These are phyloP conservation scores for Heteromyza rotundicornis DNA, from an alignment of 2,888 invertebrate genomes.

Conservation along the genomic window DNA sequence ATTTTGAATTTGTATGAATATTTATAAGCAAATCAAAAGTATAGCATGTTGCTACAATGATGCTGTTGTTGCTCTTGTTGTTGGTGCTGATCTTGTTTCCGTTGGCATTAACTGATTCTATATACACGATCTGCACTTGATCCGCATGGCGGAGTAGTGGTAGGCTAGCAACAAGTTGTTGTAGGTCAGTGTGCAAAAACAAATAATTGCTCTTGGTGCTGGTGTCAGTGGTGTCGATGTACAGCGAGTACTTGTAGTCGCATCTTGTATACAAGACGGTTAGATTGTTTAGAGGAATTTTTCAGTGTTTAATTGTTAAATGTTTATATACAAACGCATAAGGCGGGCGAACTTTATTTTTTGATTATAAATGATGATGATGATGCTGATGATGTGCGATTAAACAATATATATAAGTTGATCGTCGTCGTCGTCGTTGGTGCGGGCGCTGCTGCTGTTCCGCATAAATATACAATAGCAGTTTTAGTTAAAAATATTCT, in stretches of 20 bases:
- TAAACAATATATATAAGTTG: slow-evolving; percentile 2
- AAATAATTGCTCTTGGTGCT: slow-evolving; percentile 31
- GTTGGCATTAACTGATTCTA: not conserved
- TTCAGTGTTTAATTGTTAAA: slow-evolving; percentile 51
- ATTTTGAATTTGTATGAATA: slow-evolving; percentile 50
- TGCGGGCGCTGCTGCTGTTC: not conserved
- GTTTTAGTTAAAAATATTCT: not conserved
- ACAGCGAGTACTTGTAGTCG: slow-evolving; percentile 18
- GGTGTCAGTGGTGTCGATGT: slow-evolving; percentile 6
- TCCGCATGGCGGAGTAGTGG: not conserved
- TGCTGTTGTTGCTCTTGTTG: not conserved
- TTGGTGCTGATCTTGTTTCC: too few relatives aligned
- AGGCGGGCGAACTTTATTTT: not conserved
- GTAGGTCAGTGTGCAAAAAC: slow-evolving; percentile 59
- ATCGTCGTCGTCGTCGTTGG: not conserved
- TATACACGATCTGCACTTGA: not conserved
- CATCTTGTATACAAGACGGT: slow-evolving; percentile 23
- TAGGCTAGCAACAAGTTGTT: slow-evolving; percentile 41
- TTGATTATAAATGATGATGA: not conserved
- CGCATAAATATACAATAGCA: not conserved
- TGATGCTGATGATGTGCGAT: not conserved
- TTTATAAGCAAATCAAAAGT: slow-evolving; percentile 39
- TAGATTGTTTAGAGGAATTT: slow-evolving; percentile 49
- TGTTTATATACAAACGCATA: slow-evolving; percentile 39
- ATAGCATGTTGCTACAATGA: not conserved